phyloP scores from a whole-genome alignment of 2,113 vertebrate species.

The Picathartes gymnocephalus region DNA sequence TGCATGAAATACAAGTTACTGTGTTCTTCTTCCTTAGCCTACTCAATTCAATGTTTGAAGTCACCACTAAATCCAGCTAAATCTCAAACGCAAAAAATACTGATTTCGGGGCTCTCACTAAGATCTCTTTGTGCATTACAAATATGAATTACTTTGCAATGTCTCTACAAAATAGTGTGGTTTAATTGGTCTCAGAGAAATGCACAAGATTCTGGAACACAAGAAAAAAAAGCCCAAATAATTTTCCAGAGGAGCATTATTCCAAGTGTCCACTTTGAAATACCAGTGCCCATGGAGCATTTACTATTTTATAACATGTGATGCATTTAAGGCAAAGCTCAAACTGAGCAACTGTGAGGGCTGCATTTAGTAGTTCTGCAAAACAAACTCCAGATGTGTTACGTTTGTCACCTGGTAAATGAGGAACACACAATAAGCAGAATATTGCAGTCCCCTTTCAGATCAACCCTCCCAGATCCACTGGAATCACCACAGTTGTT shows the following conservation, averaged over 20 bases:
- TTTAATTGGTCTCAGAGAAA: not conserved
- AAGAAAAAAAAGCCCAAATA: not conserved
- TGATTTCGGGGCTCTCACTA: not conserved
- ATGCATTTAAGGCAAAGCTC: not conserved
- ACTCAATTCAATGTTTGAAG: not conserved
- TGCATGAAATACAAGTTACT: not conserved
- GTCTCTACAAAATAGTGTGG: not conserved
- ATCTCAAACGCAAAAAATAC: not conserved
- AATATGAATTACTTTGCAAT: not conserved
- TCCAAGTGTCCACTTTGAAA: not conserved
- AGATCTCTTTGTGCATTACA: not conserved
- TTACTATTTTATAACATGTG: not conserved
- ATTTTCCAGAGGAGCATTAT: not conserved
- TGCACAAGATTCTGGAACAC: not conserved
- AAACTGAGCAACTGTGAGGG: not conserved
- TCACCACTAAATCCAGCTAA: not conserved
- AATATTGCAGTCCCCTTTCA: not conserved
- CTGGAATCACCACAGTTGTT: not conserved
- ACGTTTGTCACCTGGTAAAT: rapidly evolving
- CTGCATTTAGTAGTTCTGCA: not conserved
- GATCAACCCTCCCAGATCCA: not conserved
- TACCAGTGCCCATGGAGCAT: not conserved
- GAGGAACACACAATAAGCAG: not conserved
- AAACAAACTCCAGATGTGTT: not conserved
- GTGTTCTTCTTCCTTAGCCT: not conserved